A percentile compares a stretch with the other conserved stretches of the same genome.
Conservation (phyloP, 2,888 invertebrate genomes). For the Ischnura elegans region DNA sequence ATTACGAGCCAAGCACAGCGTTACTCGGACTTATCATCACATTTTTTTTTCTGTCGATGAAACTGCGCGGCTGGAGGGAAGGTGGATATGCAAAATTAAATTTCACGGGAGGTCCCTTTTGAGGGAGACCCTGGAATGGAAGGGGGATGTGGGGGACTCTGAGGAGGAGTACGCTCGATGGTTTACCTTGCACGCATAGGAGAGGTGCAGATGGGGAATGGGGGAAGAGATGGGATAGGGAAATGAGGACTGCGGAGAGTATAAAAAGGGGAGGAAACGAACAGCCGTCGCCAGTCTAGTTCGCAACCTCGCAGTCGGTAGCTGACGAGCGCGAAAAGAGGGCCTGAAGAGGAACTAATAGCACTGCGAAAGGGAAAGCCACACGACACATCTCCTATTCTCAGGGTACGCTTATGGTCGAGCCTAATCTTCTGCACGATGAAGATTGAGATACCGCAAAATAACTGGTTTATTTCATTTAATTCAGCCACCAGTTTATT, state of each 20-base stretch:
- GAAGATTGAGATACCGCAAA: too few species aligned
- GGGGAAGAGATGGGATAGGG: not conserved
- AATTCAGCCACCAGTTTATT: too few species aligned
- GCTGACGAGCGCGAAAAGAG: slow-evolving; percentile 1
- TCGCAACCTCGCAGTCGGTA: not conserved
- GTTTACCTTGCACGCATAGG: not conserved
- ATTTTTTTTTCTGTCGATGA: not conserved
- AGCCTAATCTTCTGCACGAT: too few species aligned
- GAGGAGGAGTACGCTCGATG: not conserved
- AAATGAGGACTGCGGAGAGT: not conserved
- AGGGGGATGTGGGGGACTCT: not conserved
- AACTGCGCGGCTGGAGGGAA: not conserved
- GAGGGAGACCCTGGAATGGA: not conserved
- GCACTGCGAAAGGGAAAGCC: not conserved
- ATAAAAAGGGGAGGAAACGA: not conserved
- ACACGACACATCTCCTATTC: not conserved
- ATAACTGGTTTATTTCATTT: too few species aligned
- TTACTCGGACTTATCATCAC: not conserved
- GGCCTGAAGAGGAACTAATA: not conserved
- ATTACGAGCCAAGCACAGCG: not conserved
- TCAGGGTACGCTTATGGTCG: not conserved
- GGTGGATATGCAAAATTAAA: not conserved
- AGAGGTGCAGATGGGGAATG: not conserved
- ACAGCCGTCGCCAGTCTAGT: not conserved
- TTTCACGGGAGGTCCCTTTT: not conserved